phyloP scores from a whole-genome alignment of 2,113 vertebrate genomes.

The Thalassarche chlororhynchos region DNA sequence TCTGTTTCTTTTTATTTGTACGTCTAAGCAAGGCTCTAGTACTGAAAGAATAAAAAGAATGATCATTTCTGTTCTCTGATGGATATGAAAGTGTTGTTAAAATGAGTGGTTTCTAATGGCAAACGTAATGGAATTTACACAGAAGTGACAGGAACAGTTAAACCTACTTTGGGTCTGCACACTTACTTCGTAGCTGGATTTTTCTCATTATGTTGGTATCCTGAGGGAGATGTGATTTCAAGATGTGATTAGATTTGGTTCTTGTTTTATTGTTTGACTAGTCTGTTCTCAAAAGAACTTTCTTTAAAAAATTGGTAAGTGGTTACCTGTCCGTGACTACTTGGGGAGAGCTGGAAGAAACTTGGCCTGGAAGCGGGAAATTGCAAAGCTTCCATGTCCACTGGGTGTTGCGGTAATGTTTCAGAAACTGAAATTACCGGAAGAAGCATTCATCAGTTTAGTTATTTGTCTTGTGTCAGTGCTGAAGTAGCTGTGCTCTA shows the following conservation, averaged over 20 bases:
- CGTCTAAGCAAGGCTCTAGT: not conserved
- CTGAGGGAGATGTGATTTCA: not conserved
- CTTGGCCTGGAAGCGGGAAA: not conserved
- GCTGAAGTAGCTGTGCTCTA: not conserved
- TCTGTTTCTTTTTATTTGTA: not conserved
- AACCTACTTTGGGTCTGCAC: not conserved
- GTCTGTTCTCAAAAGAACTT: not conserved
- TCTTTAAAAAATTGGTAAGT: not conserved
- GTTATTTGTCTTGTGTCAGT: not conserved
- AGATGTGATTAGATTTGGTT: not conserved
- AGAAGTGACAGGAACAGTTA: not conserved
- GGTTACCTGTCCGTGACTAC: not conserved
- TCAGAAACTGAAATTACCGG: not conserved
- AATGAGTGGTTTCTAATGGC: not conserved
- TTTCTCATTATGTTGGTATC: not conserved
- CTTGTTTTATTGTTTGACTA: not conserved
- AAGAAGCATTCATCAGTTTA: not conserved
- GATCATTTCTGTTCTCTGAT: not conserved
- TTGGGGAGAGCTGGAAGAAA: not conserved
- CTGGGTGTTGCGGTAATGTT: not conserved
- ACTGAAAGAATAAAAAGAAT: not conserved
- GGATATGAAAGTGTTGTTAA: not conserved
- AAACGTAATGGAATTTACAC: not conserved
- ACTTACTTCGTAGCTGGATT: rapidly evolving
- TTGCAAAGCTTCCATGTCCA: not conserved